Base-by-base conservation (phyloP, 2,888 invertebrate genomes). In the Alsophila aescularia region DNA sequence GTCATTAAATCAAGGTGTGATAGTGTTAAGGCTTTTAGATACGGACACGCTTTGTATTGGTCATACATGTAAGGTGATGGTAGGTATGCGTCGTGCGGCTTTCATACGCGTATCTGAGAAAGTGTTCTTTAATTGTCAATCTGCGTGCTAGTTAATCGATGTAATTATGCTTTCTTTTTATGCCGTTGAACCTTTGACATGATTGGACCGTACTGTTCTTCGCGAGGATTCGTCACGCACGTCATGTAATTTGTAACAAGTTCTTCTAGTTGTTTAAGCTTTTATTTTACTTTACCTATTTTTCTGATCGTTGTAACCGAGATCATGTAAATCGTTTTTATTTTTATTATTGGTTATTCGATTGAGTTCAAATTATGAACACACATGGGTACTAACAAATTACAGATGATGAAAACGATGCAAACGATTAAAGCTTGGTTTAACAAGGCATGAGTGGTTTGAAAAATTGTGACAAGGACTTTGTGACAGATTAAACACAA, bases 1-100 rank as follows among this genome's bases (percentile, higher is more conserved):
- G 77, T 75, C 78, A 80, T 85, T 83, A 83, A 79, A 79, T 79
- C 70, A 73, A 74, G 71, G 68, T 70, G 70, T 67, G 72, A 66
- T 64, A 67, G 66, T 60, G 70, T 72, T 72, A 65, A 70, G 66
- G 66, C 65, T 69, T 69, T 67, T 67, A 60, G 53, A 69, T 71
- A 72, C 70, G 69, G 76, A 71, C 63, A 74, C 65, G 71, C 67
- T 67, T 73, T 66, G 52, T 59, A 58, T 54, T 32, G 51, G 51
- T 66, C 67, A 66, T 53, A 67, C 59, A 61, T 62, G n/a, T n/a
- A n/a, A n/a, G n/a, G n/a, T n/a, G n/a, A n/a, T n/a, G n/a, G n/a
- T n/a, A n/a, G 69, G 67, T 58, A 58, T 66, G 63, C 54, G 62
- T 51, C 32, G 57, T 68, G 67, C 62, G n/a, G n/a, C 14, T 69